A percentile compares a stretch with the other conserved stretches of the same genome.
These are phyloP conservation scores for Arrhamphus sclerolepis DNA, from an alignment of 2,797 vertebrate genomes.

Conservation along the genomic window DNA sequence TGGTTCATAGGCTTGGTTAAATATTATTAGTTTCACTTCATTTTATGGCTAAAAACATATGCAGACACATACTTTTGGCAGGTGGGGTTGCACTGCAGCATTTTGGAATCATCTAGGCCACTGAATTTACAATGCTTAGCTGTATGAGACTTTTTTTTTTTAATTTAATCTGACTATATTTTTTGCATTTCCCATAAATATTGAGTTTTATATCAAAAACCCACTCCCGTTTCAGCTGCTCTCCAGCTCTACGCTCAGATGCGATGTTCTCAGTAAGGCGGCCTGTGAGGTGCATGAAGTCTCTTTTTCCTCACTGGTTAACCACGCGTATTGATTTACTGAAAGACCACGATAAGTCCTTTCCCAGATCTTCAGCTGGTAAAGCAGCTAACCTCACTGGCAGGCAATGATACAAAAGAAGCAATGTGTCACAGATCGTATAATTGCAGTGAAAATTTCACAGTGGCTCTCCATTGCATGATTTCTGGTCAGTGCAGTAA, in stretches of 20 bases:
- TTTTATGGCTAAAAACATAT: not conserved
- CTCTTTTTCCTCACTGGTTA: constrained; percentile 54
- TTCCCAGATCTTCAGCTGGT: constrained; percentile 63
- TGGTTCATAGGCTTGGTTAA: not conserved
- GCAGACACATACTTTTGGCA: too few relatives aligned
- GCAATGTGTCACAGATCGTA: constrained; percentile 59
- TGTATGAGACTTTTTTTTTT: not conserved
- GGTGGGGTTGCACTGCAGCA: not conserved
- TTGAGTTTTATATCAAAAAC: not conserved
- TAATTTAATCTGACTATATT: too few relatives aligned
- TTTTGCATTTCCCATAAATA: constrained; percentile 13
- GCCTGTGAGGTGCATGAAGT: constrained; percentile 27
- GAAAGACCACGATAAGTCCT: constrained; percentile 3
- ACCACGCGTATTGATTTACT: constrained; percentile 55
- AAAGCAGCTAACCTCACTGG: constrained; percentile 49
- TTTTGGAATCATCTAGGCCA: not conserved
- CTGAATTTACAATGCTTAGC: not conserved
- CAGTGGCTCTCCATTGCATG: constrained; percentile 47
- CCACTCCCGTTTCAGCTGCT: constrained; percentile 3
- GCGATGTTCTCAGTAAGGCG: constrained; percentile 5
- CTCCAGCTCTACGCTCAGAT: constrained; percentile 27
- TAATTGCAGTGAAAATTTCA: constrained; percentile 52
- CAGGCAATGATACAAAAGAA: constrained; percentile 24
- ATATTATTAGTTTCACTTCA: not conserved
- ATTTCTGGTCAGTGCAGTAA: constrained; percentile 59